These are phyloP conservation scores for Galaxea fascicularis DNA, from an alignment of 92 coral and sea anemone species.

Conservation along the genomic window DNA sequence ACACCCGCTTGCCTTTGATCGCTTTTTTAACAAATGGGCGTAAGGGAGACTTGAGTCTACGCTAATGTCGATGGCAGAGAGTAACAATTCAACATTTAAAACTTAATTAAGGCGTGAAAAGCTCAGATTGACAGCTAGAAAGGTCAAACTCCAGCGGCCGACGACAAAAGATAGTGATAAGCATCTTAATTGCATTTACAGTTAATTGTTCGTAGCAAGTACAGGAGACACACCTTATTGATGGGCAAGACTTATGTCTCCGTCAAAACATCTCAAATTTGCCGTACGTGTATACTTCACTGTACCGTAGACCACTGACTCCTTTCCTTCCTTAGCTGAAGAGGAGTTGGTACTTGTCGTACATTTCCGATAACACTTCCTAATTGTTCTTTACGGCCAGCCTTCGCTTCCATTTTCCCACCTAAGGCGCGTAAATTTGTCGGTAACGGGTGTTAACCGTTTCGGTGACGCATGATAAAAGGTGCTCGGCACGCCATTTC, in stretches of 20 bases:
- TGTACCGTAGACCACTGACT: slow-evolving; percentile 48
- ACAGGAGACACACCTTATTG: slow-evolving; percentile 76
- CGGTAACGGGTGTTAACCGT: slow-evolving; percentile 77
- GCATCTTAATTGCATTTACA: slow-evolving; percentile 97
- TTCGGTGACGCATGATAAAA: slow-evolving; percentile 81
- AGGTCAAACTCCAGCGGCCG: slow-evolving; percentile 96
- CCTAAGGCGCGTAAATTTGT: slow-evolving; percentile 82
- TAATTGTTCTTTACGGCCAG: slow-evolving; percentile 77
- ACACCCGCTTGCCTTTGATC: slow-evolving; percentile 26
- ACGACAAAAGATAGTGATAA: slow-evolving; percentile 88
- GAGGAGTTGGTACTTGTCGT: slow-evolving; percentile 87
- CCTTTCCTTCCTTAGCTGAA: slow-evolving; percentile 72
- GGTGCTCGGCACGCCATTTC: slow-evolving; percentile 56
- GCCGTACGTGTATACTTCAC: slow-evolving; percentile 27
- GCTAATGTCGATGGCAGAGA: slow-evolving; percentile 52
- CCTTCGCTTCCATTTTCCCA: slow-evolving; percentile 70
- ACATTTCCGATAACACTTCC: slow-evolving; percentile 97
- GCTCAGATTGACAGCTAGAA: slow-evolving; percentile 90
- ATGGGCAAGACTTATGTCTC: slow-evolving; percentile 54
- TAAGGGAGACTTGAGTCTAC: slow-evolving; percentile 74
- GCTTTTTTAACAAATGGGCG: slow-evolving; percentile 22
- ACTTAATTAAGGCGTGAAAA: slow-evolving; percentile 97
- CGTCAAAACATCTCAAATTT: slow-evolving; percentile 23
- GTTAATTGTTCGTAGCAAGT: slow-evolving; percentile 87
- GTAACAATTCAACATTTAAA: slow-evolving; percentile 84